A percentile compares a stretch with the other conserved stretches of the same genome.
These are phyloP conservation scores for Trachops cirrhosus DNA, from an alignment of 2,797 vertebrate genomes.

Conservation along the genomic window DNA sequence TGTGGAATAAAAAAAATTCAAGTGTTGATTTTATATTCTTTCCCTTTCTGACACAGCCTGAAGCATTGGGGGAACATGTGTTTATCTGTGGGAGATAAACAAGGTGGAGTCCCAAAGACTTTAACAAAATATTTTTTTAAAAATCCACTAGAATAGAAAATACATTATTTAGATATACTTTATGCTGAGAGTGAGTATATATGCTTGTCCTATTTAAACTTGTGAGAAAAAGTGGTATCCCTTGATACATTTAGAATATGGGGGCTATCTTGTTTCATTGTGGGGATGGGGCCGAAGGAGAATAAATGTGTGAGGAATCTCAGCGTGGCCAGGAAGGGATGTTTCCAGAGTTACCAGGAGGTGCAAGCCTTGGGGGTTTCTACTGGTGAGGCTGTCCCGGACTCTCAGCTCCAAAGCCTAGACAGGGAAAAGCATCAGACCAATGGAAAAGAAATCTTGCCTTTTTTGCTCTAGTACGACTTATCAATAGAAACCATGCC, in stretches of 20 bases:
- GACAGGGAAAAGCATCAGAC: constrained; percentile 60
- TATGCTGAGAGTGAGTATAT: constrained; percentile 86
- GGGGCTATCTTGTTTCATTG: constrained; percentile 77
- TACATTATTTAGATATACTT: constrained; percentile 88
- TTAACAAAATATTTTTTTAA: constrained; percentile 87
- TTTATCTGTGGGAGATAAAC: constrained; percentile 83
- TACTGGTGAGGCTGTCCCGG: constrained; percentile 70
- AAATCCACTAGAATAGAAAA: constrained; percentile 86
- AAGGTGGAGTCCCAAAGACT: constrained; percentile 87
- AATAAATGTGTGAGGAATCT: constrained; percentile 65
- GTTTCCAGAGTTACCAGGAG: constrained; percentile 70
- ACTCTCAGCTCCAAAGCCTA: constrained; percentile 68
- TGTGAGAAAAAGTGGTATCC: constrained; percentile 81
- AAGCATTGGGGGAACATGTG: constrained; percentile 79
- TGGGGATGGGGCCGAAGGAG: constrained; percentile 61
- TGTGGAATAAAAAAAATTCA: constrained; percentile 77
- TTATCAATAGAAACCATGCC: constrained; percentile 67
- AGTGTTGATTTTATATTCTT: constrained; percentile 79
- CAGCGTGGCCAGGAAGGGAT: constrained; percentile 66
- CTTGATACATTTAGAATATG: constrained; percentile 81
- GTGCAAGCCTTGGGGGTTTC: constrained; percentile 75
- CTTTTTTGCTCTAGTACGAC: constrained; percentile 41
- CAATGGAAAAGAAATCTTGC: constrained; percentile 29
- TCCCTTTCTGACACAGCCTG: constrained; percentile 80
- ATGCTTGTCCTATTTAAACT: constrained; percentile 87